Percentiles rank a stretch among this genome's conserved stretches.
Conservation (phyloP, 1,140 invertebrate genomes). For the Whitmania pigra region DNA sequence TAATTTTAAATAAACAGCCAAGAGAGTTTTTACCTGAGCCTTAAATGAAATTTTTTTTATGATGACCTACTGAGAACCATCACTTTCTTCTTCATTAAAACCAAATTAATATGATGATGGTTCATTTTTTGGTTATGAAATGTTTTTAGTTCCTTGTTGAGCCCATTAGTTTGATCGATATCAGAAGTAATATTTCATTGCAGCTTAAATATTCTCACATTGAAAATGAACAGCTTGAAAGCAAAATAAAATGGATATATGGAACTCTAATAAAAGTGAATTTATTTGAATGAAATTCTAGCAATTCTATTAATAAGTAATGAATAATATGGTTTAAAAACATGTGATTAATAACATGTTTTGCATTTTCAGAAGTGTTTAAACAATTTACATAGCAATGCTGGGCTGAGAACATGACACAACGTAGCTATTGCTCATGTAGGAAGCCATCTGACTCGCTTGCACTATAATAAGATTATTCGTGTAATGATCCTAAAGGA, state of each 20-base stretch:
- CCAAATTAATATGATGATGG: not conserved
- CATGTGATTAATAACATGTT: too few relatives aligned
- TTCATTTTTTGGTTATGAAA: not conserved
- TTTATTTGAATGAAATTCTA: not conserved
- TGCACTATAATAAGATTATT: too few relatives aligned
- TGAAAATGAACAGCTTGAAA: slow-evolving; percentile 5
- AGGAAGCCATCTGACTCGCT: too few relatives aligned
- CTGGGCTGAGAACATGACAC: too few relatives aligned
- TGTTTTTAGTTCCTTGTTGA: not conserved
- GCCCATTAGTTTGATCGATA: not conserved
- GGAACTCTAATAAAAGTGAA: not conserved
- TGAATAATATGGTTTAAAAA: too few relatives aligned
- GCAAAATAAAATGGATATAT: not conserved
- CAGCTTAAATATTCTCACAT: not conserved
- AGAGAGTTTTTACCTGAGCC: too few relatives aligned
- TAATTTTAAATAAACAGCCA: too few relatives aligned
- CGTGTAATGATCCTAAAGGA: not conserved
- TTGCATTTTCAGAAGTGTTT: not conserved
- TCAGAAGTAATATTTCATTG: not conserved
- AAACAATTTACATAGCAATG: too few relatives aligned
- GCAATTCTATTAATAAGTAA: not conserved
- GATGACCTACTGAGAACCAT: too few relatives aligned
- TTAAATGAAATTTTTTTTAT: too few relatives aligned
- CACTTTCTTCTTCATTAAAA: not conserved
- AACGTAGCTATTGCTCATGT: too few relatives aligned